phyloP scores from a whole-genome alignment of 92 coral and sea anemone species.

The Epizoanthus fatuus region DNA sequence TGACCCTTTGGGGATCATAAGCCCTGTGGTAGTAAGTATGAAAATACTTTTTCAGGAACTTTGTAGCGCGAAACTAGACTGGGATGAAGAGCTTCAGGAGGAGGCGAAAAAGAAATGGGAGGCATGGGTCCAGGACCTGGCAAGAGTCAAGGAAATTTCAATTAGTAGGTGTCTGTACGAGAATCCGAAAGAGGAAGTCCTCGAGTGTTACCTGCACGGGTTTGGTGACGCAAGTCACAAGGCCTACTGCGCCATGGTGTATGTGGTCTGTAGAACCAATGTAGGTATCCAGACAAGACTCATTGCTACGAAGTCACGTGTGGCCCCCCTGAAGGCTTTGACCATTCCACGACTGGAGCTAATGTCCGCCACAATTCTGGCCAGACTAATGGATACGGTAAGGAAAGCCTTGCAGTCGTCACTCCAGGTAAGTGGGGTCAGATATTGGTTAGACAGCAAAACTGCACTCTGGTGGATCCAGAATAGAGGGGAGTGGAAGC shows the following conservation, averaged over 20 bases:
- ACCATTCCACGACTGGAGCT: no score
- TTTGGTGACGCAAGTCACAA: no score
- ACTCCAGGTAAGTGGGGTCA: no score
- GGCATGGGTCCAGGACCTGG: no score
- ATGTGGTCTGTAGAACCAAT: neutral
- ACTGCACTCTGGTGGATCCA: no score
- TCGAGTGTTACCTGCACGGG: constrained; percentile 1
- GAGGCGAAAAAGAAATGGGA: neutral
- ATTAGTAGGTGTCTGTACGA: neutral
- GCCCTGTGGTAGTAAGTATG: no score
- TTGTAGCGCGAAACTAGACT: constrained; percentile 37
- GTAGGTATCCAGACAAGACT: constrained; percentile 37
- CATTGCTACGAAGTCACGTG: neutral
- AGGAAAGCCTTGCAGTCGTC: constrained; percentile 41
- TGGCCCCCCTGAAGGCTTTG: no score
- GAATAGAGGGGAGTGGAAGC: no score
- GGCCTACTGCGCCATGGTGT: constrained; percentile 54
- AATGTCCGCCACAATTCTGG: neutral
- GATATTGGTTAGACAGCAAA: no score
- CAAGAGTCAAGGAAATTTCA: no score
- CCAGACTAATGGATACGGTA: constrained; percentile 54
- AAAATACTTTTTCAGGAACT: constrained; percentile 24
- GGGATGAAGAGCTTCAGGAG: constrained; percentile 56
- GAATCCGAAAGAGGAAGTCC: constrained; percentile 31
- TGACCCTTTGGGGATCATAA: no score